These are phyloP conservation scores for Oryzias javanicus DNA, from an alignment of 2,113 vertebrate species.

Conservation along the genomic window DNA sequence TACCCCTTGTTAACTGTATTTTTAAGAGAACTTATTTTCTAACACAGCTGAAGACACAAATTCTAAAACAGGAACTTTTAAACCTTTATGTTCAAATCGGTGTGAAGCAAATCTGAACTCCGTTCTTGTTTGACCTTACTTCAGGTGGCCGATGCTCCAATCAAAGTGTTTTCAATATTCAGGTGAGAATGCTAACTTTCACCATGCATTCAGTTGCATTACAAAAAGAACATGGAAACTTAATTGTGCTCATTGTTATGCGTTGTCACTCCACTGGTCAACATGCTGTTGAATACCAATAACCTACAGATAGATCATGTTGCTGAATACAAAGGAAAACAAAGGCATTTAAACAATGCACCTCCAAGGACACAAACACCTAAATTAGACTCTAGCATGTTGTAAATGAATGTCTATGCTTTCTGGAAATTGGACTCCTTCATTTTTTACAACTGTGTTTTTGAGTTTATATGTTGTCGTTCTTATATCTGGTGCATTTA, in stretches of 20 bases:
- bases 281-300: conserved; percentile 67
- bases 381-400: conserved; percentile 36
- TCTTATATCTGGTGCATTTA: no score
- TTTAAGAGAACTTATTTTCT: no score
- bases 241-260: conserved; percentile 73
- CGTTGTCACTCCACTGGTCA: conserved; percentile 63
- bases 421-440: conserved; percentile 9
- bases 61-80: no score
- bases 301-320: conserved; percentile 62
- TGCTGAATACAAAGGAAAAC: conserved; percentile 43
- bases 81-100: no score
- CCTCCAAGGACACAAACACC: conserved; percentile 50
- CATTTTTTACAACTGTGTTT: conserved; percentile 16
- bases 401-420: conserved; percentile 28
- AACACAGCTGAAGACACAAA: no score
- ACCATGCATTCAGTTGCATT: conserved; percentile 62
- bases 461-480: conserved; percentile 4
- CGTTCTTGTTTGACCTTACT: conserved; percentile 10
- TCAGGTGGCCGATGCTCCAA: conserved; percentile 2
- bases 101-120: no score
- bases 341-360: conserved; percentile 47
- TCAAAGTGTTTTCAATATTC: conserved; percentile 49
- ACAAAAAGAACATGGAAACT: conserved; percentile 51
- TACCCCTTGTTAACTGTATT: no score
- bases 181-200: conserved; percentile 42